Conservation (phyloP, 2,888 invertebrate species). For the Ditula angustiorana region DNA sequence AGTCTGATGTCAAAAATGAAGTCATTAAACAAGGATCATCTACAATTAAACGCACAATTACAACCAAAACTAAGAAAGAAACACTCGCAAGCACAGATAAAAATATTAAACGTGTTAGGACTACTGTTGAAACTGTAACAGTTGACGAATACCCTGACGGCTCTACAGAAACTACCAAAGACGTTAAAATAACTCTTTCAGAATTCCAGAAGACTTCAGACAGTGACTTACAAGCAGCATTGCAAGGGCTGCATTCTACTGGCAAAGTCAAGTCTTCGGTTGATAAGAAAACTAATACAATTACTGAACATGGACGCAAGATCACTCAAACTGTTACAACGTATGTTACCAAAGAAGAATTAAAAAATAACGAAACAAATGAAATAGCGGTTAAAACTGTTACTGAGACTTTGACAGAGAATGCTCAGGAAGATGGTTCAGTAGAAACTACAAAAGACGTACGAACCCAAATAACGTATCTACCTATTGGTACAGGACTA, state of each 20-base stretch:
- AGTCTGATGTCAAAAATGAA: conserved; percentile 74
- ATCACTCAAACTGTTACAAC: conserved; percentile 76
- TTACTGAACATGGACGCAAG: conserved; percentile 75
- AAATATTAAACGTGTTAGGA: conserved; percentile 84
- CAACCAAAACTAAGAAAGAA: conserved; percentile 78
- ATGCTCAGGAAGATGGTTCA: conserved; percentile 70
- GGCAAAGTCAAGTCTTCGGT: conserved; percentile 76
- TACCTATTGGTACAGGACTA: conserved; percentile 74
- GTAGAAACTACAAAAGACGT: conserved; percentile 80
- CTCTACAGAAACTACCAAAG: conserved; percentile 83
- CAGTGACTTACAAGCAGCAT: conserved; percentile 75
- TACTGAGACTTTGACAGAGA: conserved; percentile 79
- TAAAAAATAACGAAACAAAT: conserved; percentile 66
- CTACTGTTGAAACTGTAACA: conserved; percentile 82
- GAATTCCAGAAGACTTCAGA: conserved; percentile 80
- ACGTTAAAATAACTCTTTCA: conserved; percentile 81
- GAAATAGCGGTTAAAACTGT: conserved; percentile 79
- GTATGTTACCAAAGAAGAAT: conserved; percentile 77
- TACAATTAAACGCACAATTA: conserved; percentile 72
- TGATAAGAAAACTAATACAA: conserved; percentile 80
- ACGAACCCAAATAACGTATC: conserved; percentile 78
- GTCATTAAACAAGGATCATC: conserved; percentile 63
- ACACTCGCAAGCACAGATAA: conserved; percentile 79
- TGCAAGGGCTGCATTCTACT: conserved; percentile 71
- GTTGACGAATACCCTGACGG: conserved; percentile 82